Conservation (phyloP, 2,888 invertebrate genomes). For the Phyllotreta cruciferae region DNA sequence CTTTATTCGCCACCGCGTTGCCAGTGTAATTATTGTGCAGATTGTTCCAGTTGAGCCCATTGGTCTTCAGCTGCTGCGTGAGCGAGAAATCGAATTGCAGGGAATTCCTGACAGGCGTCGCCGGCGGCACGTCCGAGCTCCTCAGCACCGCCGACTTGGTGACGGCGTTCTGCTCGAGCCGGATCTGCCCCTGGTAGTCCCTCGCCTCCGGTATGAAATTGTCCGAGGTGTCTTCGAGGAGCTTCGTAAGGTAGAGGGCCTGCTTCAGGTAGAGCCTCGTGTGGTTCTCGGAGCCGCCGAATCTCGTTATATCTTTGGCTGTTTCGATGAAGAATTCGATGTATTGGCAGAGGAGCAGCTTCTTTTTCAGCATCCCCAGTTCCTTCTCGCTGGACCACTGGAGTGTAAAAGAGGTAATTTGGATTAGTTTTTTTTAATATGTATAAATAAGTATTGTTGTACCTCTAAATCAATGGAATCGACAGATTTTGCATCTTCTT, state of each 20-base stretch:
- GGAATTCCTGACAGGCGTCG: conserved; percentile 43
- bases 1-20: background rate
- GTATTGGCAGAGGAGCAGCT: conserved; percentile 72
- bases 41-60: conserved; percentile 38
- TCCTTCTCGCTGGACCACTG: conserved; percentile 51
- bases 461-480: conserved; percentile 67
- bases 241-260: conserved; percentile 69
- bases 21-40: conserved; percentile 33
- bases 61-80: conserved; percentile 37
- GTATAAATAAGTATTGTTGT: conserved; percentile 49
- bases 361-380: conserved; percentile 67
- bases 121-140: conserved; percentile 34
- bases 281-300: conserved; percentile 65
- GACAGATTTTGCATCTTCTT: conserved; percentile 42
- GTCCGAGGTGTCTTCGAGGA: conserved; percentile 66
- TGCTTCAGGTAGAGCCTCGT: conserved; percentile 75
- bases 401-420: conserved; percentile 18
- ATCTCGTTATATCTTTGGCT: conserved; percentile 70
- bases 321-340: conserved; percentile 76
- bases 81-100: conserved; percentile 37
- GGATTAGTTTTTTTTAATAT: background rate
- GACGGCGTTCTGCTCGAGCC: conserved; percentile 35
- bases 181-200: conserved; percentile 36
- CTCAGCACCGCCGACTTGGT: conserved; percentile 30
- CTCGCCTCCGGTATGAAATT: conserved; percentile 61